phyloP scores from a whole-genome alignment of 2,888 invertebrate genomes.

The Rhodophaea formosa region DNA sequence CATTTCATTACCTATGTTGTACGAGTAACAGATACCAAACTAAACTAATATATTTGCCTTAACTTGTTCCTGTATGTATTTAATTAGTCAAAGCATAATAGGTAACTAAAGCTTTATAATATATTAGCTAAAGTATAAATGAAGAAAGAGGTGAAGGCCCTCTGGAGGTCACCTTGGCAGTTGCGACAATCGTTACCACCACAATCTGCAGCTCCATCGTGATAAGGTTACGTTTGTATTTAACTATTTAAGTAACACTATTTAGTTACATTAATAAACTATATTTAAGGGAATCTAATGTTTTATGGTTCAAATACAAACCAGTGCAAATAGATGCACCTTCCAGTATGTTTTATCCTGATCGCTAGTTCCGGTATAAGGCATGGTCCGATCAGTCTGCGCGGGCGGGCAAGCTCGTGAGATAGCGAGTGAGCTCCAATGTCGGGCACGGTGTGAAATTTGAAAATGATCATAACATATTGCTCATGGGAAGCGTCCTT shows the following conservation, averaged over 20 bases:
- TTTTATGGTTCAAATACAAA: too few species aligned
- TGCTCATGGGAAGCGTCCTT: slow-evolving; percentile 77
- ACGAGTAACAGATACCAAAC: neutral
- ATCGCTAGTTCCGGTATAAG: neutral
- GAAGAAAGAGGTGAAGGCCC: slow-evolving; percentile 39
- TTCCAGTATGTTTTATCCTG: neutral
- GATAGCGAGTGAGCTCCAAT: slow-evolving; percentile 60
- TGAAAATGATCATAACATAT: slow-evolving; percentile 56
- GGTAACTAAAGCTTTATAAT: slow-evolving; percentile 36
- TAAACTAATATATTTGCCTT: neutral
- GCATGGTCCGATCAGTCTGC: neutral
- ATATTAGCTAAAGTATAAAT: slow-evolving; percentile 25
- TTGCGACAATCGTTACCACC: slow-evolving; percentile 37
- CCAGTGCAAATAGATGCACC: neutral
- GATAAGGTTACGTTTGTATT: slow-evolving; percentile 22
- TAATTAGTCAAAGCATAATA: slow-evolving; percentile 23
- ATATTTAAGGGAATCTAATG: neutral
- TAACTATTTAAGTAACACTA: slow-evolving; percentile 19
- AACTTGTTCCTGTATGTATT: slow-evolving; percentile 1
- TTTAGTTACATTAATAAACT: neutral
- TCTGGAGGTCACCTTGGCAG: slow-evolving; percentile 35
- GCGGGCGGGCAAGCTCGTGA: slow-evolving; percentile 60
- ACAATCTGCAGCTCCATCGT: slow-evolving; percentile 26
- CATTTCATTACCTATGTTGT: neutral
- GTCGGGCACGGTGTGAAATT: slow-evolving; percentile 59